A percentile compares a stretch with the other conserved stretches of the same genome.
phyloP scores from a whole-genome alignment of 2,888 invertebrate genomes.

The Mantis religiosa region DNA sequence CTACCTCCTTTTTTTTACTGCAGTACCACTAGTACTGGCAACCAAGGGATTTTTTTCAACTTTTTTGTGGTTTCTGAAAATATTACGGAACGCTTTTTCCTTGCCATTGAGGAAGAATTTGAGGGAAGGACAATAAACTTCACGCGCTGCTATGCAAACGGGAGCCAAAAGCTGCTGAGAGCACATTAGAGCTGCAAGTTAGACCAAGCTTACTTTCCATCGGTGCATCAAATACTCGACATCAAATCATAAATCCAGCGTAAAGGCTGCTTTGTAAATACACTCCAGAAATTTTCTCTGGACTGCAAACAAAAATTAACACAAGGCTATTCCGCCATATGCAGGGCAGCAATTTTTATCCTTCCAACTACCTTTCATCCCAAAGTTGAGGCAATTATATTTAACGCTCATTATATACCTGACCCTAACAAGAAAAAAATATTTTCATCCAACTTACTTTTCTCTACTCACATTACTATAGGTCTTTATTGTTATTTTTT shows the following conservation, averaged over 20 bases:
- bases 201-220: neutral
- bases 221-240: neutral
- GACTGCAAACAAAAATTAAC: neutral
- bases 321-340: neutral
- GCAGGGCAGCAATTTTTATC: neutral
- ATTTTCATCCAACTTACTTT: no score
- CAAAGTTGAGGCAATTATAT: no score
- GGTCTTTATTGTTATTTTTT: no score
- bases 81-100: neutral
- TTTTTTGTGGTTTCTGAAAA: neutral
- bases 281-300: neutral
- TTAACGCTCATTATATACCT: no score
- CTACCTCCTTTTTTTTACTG: slow-evolving; percentile 4
- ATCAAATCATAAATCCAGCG: neutral
- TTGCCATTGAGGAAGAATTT: neutral
- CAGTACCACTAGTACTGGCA: neutral
- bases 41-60: neutral
- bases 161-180: neutral
- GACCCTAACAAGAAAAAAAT: no score
- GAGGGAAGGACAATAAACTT: neutral
- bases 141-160: neutral
- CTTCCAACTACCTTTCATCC: no score
- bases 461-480: no score
- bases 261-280: neutral
- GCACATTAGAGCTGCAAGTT: neutral